A percentile compares a stretch with the other conserved stretches of the same genome.
Conservation (phyloP, 2,113 vertebrate genomes). For the Stegostoma tigrinum region DNA sequence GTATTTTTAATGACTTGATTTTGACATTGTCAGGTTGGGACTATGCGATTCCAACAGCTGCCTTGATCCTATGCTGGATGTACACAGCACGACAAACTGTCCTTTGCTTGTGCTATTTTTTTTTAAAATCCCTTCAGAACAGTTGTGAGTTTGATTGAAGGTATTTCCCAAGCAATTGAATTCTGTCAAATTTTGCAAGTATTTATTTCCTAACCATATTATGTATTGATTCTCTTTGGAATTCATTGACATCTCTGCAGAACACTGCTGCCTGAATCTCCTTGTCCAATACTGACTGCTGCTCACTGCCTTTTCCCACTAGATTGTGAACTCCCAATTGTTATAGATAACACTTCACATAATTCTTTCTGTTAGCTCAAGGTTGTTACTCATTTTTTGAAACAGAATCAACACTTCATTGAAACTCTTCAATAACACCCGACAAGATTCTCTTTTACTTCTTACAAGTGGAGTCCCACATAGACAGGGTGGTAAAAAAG, state of each 20-base stretch:
- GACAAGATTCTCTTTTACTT: not conserved
- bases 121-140: not conserved
- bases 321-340: not conserved
- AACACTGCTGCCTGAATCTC: not conserved
- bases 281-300: not conserved
- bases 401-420: not conserved
- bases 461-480: too few species aligned
- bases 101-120: not conserved
- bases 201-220: slow-evolving; percentile 14
- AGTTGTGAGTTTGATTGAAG: not conserved
- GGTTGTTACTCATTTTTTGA: not conserved
- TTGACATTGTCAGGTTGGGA: not conserved
- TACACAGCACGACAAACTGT: not conserved
- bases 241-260: slow-evolving; percentile 28
- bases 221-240: not conserved
- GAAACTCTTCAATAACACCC: not conserved
- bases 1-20: not conserved
- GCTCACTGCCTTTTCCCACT: not conserved
- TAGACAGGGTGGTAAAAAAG: too few species aligned
- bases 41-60: not conserved
- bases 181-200: not conserved
- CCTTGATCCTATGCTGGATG: not conserved
- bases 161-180: not conserved
- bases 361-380: not conserved
- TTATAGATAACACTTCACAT: not conserved